Base-by-base conservation (phyloP, 2,888 invertebrate genomes). In the Drosophila nr. fundita region DNA sequence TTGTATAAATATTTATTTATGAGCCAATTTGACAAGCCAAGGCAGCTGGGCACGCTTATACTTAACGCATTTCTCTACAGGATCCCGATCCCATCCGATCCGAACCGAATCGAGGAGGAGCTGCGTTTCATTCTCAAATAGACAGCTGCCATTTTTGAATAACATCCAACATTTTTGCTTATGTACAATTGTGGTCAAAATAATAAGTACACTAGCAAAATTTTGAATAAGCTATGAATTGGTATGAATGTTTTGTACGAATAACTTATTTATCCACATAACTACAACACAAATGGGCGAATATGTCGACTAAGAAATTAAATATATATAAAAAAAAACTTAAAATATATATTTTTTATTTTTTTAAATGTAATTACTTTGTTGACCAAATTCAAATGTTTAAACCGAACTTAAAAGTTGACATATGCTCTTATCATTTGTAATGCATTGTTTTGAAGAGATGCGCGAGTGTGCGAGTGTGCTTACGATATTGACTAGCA, bases 21-120 rank as follows among this genome's bases (percentile, higher is more conserved):
- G 50, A 67, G 54, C 21, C 45, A 40, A 54, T 63, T 68, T 86
- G 85, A 85, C 89, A 85, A 84, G 84, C 85, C 89, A 82, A 89
- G 80, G 87, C 85, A 85, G 85, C 85, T 89, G 85, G 75, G 87
- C 75, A 83, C 87, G 83, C 83, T 82, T 73, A 55, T 73, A 53
- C 68, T 67, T 45, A 80, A 80, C 69, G 84, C 76, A 80, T 66
- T 64, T 78, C 68, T 48, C 57, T 34, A 21, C 38, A 36, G 60
- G 63, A 34, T 61, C 40, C 36, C 45, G 30, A 49, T 48, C 29
- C 48, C 48, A 54, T 24, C 34, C 50, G 34, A 27, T n/a, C 57
- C 57, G 24, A 21, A 38, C n/a, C 54, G n/a, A 27, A 38, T 27
- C 55, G 38, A 27, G 38, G 11, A 24, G 60, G 68, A 59, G 78